Base-by-base conservation (phyloP, 2,113 vertebrate genomes). In the Eudyptes chrysolophus region DNA sequence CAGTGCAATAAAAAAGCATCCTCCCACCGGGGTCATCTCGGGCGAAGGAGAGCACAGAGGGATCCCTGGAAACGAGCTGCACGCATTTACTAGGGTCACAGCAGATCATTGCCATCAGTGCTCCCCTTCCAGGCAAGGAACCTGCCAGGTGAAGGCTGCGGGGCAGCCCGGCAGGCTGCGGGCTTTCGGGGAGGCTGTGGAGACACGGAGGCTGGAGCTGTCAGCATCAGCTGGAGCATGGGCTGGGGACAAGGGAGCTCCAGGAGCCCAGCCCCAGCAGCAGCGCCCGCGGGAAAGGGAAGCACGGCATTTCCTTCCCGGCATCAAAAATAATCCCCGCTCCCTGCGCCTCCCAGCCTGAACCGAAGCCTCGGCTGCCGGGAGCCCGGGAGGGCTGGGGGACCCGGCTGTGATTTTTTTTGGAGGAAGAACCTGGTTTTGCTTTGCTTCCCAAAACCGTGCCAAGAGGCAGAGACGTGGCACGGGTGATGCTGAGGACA, bases 241-340 rank as follows among this genome's bases (percentile, higher is more conserved):
- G 48, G 24, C 3, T 36, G 70, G 71, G 80, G 52, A 94, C 46
- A 4, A 4, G 65, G 74, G 51, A 85, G n/a, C 36, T 96, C 78
- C 82, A 40, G 34, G 69, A 90, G 42, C 82, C 81, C 85, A 90
- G 44, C 1, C 29, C 79, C 80, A 70, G 76, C 81, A 61, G 70
- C 49, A 74, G 78, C 44, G 27, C 72, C 34, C 18, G 8, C 8
- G 70, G 94, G 84, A 94, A 96, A 60, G 72, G 92, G 92, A 96
- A 97, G 48, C 60, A 71, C 29, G 0, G 49, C 1, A 1, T 24
- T 96, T 96, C 96, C 89, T 96, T 96, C 78, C 92, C 26, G 0
- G 51, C 87, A 85, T 55, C 65, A 78, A 84, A 93, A 96, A 94
- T 70, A 95, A 89, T 29, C 87, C 87, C 61, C 1, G 13, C 60